These are phyloP conservation scores for Pollenia angustigena DNA, from an alignment of 2,888 invertebrate species.

Conservation along the genomic window DNA sequence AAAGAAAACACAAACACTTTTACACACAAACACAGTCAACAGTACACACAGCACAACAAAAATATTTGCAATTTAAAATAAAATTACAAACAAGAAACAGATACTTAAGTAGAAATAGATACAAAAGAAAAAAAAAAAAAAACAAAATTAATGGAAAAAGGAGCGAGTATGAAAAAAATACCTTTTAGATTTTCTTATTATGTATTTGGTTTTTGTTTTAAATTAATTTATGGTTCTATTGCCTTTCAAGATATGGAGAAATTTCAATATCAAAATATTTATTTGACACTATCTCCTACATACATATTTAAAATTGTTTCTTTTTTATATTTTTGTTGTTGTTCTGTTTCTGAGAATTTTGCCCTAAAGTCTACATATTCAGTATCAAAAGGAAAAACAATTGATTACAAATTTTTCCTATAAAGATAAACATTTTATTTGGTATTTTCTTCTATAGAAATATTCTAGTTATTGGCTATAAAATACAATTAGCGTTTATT, in stretches of 20 bases:
- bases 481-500: slow-evolving; percentile 40
- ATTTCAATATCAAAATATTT: slow-evolving; percentile 51
- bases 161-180: not conserved
- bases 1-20: slow-evolving; percentile 14
- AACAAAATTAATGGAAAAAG: not conserved
- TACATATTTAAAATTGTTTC: slow-evolving; percentile 10
- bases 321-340: not conserved
- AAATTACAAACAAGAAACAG: slow-evolving; percentile 17
- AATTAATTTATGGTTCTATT: slow-evolving; percentile 40
- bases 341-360: not conserved
- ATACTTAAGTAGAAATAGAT: slow-evolving; percentile 9
- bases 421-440: slow-evolving; percentile 45
- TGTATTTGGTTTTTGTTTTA: slow-evolving; percentile 5
- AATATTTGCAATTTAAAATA: slow-evolving; percentile 35
- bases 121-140: not conserved
- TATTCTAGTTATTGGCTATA: slow-evolving; percentile 31
- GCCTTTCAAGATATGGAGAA: slow-evolving; percentile 23
- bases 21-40: not conserved
- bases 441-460: not conserved
- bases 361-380: not conserved
- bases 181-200: not conserved
- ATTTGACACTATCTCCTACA: not conserved
- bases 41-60: not conserved
- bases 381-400: not conserved
- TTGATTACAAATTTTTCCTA: slow-evolving; percentile 28